Evolutionary conservation across 1,140 invertebrate genomes (phyloP).

Genomic region (Brachionus sp.): DNA sequence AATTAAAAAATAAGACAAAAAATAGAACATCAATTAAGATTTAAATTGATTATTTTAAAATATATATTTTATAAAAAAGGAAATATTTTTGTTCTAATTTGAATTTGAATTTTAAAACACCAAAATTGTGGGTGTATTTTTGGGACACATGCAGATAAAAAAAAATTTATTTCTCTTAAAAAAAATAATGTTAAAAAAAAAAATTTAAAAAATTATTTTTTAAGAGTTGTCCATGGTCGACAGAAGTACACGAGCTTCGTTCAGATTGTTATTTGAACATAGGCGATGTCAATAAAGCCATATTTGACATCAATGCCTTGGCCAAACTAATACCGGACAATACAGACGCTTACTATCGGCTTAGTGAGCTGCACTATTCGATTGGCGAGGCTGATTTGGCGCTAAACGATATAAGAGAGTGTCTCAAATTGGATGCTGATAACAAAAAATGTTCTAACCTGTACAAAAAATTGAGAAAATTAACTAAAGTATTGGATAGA

Average conservation of each 20-base stretch:
- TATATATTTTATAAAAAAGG: no score
- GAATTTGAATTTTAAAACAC: no score
- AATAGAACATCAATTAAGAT: no score
- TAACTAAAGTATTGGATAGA: constrained; percentile 78
- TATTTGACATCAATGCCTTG: constrained; percentile 81
- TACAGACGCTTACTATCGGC: constrained; percentile 77
- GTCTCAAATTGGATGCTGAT: constrained; percentile 93
- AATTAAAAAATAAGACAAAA: no score
- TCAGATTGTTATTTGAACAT: constrained; percentile 76
- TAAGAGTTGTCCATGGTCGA: constrained; percentile 75
- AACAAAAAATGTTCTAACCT: constrained; percentile 91
- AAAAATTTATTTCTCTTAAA: no score
- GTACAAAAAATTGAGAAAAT: constrained; percentile 93
- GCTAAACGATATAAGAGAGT: constrained; percentile 88
- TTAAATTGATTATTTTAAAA: no score
- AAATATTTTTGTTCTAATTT: no score
- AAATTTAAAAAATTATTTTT: constrained; percentile 55
- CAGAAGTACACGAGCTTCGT: constrained; percentile 74
- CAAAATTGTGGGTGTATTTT: no score
- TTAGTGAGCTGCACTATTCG: constrained; percentile 78
- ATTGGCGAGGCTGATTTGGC: constrained; percentile 86
- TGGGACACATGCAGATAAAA: no score
- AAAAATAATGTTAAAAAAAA: no score
- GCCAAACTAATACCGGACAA: constrained; percentile 87
- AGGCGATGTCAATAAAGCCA: constrained; percentile 79